Percentiles rank a stretch among this genome's conserved stretches.
Evolutionary conservation across 2,113 vertebrate genomes (phyloP).

Genomic region (Chiloscyllium plagiosum): DNA sequence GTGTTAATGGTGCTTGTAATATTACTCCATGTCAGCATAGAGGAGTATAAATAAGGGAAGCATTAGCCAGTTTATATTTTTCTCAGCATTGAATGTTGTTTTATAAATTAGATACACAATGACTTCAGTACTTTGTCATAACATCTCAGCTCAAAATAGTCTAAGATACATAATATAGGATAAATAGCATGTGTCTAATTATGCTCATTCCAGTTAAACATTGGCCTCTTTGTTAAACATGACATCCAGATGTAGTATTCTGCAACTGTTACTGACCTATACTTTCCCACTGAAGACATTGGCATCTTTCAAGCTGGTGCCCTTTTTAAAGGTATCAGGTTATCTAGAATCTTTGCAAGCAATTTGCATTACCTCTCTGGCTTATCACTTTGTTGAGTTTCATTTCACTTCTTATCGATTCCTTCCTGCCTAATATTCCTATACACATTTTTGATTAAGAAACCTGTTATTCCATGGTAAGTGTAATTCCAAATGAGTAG

Average conservation of each 20-base stretch:
- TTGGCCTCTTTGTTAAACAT: not conserved
- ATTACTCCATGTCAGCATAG: not conserved
- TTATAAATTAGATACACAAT: not conserved
- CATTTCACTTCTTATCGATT: not conserved
- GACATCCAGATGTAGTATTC: slow-evolving; percentile 33
- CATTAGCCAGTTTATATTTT: not conserved
- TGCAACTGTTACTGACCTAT: slow-evolving; percentile 39
- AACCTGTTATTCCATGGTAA: not conserved
- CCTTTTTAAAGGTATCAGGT: slow-evolving; percentile 22
- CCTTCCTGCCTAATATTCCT: not conserved
- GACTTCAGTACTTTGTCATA: not conserved
- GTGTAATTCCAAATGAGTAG: not conserved
- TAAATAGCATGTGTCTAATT: not conserved
- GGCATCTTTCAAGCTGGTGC: slow-evolving; percentile 26
- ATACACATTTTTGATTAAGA: not conserved
- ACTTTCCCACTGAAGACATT: slow-evolving; percentile 40
- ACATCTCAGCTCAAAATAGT: not conserved
- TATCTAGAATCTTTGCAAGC: slow-evolving; percentile 36
- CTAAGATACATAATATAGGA: not conserved
- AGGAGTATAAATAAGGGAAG: not conserved
- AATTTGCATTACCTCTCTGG: not conserved
- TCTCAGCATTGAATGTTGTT: not conserved
- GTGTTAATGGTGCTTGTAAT: not conserved
- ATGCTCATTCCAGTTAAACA: not conserved
- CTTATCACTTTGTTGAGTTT: not conserved